Conservation (phyloP, 2,797 vertebrate genomes). For the Micromesistius poutassou region DNA sequence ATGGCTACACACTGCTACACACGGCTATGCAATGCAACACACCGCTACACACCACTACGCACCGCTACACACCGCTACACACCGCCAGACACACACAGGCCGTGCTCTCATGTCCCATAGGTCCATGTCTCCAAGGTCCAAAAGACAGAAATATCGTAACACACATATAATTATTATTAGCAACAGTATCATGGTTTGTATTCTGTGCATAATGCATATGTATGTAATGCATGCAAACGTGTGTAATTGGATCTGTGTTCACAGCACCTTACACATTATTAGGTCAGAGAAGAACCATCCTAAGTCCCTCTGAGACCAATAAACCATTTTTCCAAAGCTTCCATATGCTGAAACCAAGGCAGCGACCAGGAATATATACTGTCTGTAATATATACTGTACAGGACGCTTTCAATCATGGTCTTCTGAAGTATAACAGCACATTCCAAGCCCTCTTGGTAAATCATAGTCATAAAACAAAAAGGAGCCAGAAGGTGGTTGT, state of each 20-base stretch:
- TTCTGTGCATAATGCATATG: neutral
- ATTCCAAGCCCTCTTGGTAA: neutral
- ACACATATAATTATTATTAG: neutral
- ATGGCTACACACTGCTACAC: no score
- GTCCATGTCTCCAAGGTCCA: neutral
- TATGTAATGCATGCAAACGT: neutral
- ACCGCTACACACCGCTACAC: no score
- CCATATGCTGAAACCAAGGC: neutral
- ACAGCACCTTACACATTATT: neutral
- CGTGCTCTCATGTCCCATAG: no score
- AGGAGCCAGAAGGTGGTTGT: neutral
- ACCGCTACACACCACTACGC: no score
- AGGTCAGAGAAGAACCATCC: neutral
- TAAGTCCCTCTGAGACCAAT: neutral
- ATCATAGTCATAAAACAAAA: no score
- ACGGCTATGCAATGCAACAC: no score
- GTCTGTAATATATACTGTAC: neutral
- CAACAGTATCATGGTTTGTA: neutral
- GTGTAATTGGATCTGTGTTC: neutral
- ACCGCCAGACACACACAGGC: no score
- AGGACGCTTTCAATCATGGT: neutral
- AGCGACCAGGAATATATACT: neutral
- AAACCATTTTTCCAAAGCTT: neutral
- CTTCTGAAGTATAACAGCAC: neutral
- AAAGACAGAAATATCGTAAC: no score